Base-by-base conservation (phyloP, 2,888 invertebrate species). In the Lypha dubia region DNA sequence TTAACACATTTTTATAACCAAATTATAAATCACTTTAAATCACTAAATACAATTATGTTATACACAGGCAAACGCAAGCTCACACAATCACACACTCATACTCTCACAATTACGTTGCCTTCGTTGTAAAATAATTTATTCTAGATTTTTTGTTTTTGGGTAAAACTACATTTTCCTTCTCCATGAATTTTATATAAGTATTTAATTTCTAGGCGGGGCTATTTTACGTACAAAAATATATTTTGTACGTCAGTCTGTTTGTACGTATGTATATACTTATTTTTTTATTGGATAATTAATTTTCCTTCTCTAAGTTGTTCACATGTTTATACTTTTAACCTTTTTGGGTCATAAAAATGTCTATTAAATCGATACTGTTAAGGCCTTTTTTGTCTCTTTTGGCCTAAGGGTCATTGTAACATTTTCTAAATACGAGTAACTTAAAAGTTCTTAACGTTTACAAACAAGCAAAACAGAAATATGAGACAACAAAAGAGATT, bases 21-120 rank as follows among this genome's bases (percentile, higher is more conserved):
- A 63, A 51, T n/a, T 41, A 38, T 28, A 63, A 65, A 53, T 75
- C 53, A 44, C 28, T 63, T 56, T 20, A 35, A 32, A 65, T 44
- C 35, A 38, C 41, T 13, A 9, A 22, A 53, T 28, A 44, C 4
- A 24, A 28, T 44, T 46, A 15, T 44, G 24, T n/a, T n/a, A n/a
- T n/a, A n/a, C n/a, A n/a, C n/a, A 0, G 17, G 15, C 62, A 41
- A 13, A 17, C n/a, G 2, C 17, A 35, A 1, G 13, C 58, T 49
- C 15, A 5, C 15, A 20, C n/a, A 8, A 4, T 1, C 28, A 22
- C 62, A 41, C 20, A 17, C n/a, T 5, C 17, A 35, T 1, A 17
- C 58, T 49, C 15, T 5, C 15, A 20, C n/a, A 8, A 4, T 13
- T 17, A n/a, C 35, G 38, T 0, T 41, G 7, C 53, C 56, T 53